Evolutionary conservation across 30 jellyfish, hydroid and myxozoan species (phyloP).

Genomic region (Aurelia coerulea): DNA sequence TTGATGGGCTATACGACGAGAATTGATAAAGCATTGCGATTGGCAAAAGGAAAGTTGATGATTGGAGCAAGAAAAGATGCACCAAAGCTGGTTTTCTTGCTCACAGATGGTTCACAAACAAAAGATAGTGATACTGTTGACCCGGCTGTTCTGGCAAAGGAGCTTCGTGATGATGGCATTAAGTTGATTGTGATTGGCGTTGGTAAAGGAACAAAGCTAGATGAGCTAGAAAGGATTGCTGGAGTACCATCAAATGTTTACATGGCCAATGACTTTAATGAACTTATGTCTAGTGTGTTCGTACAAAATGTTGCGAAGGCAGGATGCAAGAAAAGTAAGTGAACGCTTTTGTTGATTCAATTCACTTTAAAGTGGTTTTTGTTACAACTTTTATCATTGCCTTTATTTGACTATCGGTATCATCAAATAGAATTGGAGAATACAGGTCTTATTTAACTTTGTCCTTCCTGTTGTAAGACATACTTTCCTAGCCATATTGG

Average conservation of each 20-base stretch:
- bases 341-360: too few species aligned
- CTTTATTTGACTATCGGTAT: too few species aligned
- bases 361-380: too few species aligned
- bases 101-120: conserved; percentile 96
- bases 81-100: conserved; percentile 66
- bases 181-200: conserved; percentile 76
- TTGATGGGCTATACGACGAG: conserved; percentile 64
- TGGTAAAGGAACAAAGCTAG: conserved; percentile 76
- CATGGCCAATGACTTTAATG: conserved; percentile 53
- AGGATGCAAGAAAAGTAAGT: conserved; percentile 67
- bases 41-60: conserved; percentile 40
- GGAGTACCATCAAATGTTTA: conserved; percentile 35
- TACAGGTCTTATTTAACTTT: too few species aligned
- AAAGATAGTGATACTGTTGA: conserved; percentile 62
- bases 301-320: conserved; percentile 39
- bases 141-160: conserved; percentile 74
- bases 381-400: too few species aligned
- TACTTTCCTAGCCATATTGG: too few species aligned
- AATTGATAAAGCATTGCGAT: conserved; percentile 64
- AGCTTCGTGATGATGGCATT: conserved; percentile 60
- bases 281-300: conserved; percentile 38
- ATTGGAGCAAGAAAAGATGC: conserved; percentile 52
- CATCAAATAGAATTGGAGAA: too few species aligned
- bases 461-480: too few species aligned
- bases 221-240: conserved; percentile 52